Conservation (phyloP, 2,797 vertebrate genomes). For the Chelmon rostratus region DNA sequence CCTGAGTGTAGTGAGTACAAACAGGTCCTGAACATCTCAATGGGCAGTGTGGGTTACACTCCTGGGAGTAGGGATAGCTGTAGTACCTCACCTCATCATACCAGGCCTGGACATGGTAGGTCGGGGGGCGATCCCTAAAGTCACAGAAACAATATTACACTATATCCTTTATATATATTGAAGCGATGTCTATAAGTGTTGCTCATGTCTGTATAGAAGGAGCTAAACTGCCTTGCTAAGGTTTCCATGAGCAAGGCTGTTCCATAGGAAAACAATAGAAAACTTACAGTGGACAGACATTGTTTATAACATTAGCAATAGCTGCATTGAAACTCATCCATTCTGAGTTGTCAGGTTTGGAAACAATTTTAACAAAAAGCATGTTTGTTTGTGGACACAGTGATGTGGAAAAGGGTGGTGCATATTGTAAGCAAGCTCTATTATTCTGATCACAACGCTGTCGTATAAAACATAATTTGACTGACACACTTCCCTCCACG, state of each 20-base stretch:
- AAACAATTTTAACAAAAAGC: neutral
- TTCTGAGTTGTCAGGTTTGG: neutral
- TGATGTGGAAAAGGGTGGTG: neutral
- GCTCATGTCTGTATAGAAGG: neutral
- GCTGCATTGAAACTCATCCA: neutral
- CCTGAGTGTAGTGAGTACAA: conserved; percentile 99
- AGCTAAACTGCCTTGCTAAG: neutral
- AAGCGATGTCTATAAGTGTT: neutral
- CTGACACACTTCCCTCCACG: neutral
- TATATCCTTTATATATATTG: neutral
- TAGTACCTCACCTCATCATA: conserved; percentile 98
- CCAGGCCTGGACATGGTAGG: conserved; percentile 98
- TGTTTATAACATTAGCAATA: neutral
- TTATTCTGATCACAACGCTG: neutral
- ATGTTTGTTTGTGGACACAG: neutral
- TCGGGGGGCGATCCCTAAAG: conserved; percentile 93
- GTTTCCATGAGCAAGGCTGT: neutral
- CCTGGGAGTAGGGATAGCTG: conserved; percentile 93
- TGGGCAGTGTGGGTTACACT: conserved; percentile 96
- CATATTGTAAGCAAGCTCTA: neutral
- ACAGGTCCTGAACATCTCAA: conserved; percentile 96
- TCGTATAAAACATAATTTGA: neutral
- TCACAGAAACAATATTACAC: conserved; percentile 4
- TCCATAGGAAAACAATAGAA: neutral
- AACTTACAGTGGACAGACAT: neutral